Evolutionary conservation across 2,113 vertebrate genomes (phyloP), one percentile per base, ranked within the genome.

Genomic region (Cheirogaleus medius): DNA sequence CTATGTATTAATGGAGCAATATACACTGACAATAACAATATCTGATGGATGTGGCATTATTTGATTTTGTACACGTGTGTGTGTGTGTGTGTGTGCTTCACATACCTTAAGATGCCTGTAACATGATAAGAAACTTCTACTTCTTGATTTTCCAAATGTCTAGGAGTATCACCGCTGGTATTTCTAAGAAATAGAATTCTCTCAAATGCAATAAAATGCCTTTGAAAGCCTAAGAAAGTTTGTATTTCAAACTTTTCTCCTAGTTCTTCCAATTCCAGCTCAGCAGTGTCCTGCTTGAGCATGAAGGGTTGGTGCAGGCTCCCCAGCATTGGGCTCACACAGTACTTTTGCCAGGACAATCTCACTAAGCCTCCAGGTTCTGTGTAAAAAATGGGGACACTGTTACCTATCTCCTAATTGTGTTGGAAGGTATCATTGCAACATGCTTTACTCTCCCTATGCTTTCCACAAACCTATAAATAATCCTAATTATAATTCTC

Each of bases 301-400:
- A 17, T 9, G 25, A 5, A 17, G 39, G 3, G 2, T 84, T 37
- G 15, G 39, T 25, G 5, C 6, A 18, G 27, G 6, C 66, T 85
- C 25, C 1, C 60, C 34, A n/a, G 0, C 3, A 1, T 13, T 23
- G 23, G 18, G 1, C 7, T 56, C 9, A 2, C 18, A 1, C 3
- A 7, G 44, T 15, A 6, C 58, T 34, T 58, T 6, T 71, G 25
- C 15, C 8, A 8, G 34, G 8, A 56, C 8, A 34, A 10, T 18
- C 1, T 71, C 37, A 11, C 23, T 32, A 47, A 49, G 5, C 12
- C 9, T 37, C 23, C 0, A 15, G 12, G 7, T 77, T 49, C 21
- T 15, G 0, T 32, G 34, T 23, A 1, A 20, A 56, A 56, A 64
- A 13, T 32, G 37, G 39, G 8, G n/a, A 42, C 23, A 42, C 12